Conservation (phyloP, 2,888 invertebrate species). For the Agrotis puta region DNA sequence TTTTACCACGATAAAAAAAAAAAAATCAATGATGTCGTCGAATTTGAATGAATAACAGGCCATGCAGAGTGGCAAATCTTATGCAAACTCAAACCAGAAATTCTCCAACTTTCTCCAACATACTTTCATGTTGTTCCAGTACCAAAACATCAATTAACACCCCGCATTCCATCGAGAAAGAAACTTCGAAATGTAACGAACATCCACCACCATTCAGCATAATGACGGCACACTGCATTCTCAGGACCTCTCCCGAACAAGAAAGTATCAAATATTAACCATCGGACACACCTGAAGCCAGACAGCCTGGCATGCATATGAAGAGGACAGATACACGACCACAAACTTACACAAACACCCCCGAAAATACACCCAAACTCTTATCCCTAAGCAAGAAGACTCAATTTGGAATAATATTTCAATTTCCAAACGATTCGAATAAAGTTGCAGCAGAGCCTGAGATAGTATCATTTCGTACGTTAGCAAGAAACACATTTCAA, state of each 20-base stretch:
- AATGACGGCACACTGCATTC: constrained; percentile 77
- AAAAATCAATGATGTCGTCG: background rate
- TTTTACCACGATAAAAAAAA: no score
- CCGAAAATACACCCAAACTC: constrained; percentile 57
- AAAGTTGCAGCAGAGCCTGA: constrained; percentile 79
- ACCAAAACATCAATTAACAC: constrained; percentile 73
- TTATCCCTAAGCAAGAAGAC: constrained; percentile 66
- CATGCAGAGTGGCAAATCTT: background rate
- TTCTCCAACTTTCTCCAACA: constrained; percentile 10
- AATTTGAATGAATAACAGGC: background rate
- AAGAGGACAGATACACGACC: constrained; percentile 80
- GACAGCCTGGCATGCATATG: constrained; percentile 87
- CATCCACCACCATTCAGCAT: constrained; percentile 72
- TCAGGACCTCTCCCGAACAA: constrained; percentile 80
- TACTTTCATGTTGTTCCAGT: constrained; percentile 35
- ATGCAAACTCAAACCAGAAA: background rate
- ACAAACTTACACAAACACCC: constrained; percentile 61
- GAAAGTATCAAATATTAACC: constrained; percentile 90
- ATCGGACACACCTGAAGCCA: constrained; percentile 88
- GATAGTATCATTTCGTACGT: constrained; percentile 88
- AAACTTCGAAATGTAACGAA: constrained; percentile 64
- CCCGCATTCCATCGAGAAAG: constrained; percentile 56
- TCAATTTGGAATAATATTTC: constrained; percentile 66
- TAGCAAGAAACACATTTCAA: constrained; percentile 91
- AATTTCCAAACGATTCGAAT: constrained; percentile 67